Evolutionary conservation across 2,113 vertebrate species (phyloP).

Genomic region (Rostratula benghalensis): DNA sequence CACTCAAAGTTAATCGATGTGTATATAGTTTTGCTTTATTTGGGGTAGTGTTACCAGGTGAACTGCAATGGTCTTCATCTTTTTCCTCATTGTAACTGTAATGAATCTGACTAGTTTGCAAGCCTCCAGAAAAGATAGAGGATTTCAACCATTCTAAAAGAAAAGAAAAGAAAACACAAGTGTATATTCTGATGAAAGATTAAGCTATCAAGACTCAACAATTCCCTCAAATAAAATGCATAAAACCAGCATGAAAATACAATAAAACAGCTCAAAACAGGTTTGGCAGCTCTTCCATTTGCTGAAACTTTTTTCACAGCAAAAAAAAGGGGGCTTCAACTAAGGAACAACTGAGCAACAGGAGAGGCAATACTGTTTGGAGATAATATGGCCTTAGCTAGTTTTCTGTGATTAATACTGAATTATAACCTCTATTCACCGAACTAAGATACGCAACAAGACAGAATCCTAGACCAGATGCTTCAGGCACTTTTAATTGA

Average conservation of each 20-base stretch:
- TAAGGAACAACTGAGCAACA: background rate
- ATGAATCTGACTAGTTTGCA: conserved; percentile 98
- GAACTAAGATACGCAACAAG: background rate
- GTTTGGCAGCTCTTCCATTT: background rate
- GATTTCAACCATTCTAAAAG: conserved; percentile 93
- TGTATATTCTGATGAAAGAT: background rate
- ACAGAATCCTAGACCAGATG: background rate
- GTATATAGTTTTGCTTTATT: conserved; percentile 89
- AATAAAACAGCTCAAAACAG: background rate
- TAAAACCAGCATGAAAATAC: background rate
- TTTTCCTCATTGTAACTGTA: conserved; percentile 99
- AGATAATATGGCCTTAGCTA: background rate
- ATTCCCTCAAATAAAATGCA: background rate
- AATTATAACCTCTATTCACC: background rate
- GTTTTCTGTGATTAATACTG: background rate
- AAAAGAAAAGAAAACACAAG: background rate
- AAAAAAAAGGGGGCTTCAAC: background rate
- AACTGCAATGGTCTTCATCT: conserved; percentile 98
- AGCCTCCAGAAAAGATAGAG: conserved; percentile 94
- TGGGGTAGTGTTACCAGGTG: conserved; percentile 87
- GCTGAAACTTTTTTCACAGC: background rate
- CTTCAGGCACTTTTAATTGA: background rate
- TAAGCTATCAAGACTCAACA: background rate
- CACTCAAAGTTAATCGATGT: conserved; percentile 84
- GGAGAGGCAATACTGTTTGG: background rate